phyloP scores from a whole-genome alignment of 1,140 invertebrate species.

The Venustaconcha ellipsiformis region DNA sequence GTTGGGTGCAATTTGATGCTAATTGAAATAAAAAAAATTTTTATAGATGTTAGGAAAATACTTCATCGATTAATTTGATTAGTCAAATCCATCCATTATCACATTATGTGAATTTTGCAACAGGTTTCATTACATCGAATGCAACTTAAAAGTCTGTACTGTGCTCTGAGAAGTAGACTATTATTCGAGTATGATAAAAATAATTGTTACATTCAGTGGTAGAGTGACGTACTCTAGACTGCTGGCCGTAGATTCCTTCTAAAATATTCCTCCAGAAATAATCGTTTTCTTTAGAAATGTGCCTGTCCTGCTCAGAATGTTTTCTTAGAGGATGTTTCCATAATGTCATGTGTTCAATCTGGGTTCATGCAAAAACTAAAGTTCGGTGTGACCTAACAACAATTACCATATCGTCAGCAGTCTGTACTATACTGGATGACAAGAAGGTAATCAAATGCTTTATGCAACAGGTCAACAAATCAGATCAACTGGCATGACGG shows the following conservation, averaged over 20 bases:
- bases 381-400: not conserved
- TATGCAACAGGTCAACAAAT: not conserved
- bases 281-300: slow-evolving; percentile 16
- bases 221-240: slow-evolving; percentile 8
- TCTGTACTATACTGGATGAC: slow-evolving; percentile 1
- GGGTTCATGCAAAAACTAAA: slow-evolving; percentile 8
- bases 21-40: not conserved
- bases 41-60: not conserved
- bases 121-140: not conserved
- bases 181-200: not conserved
- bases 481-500: slow-evolving; percentile 5
- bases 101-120: slow-evolving; percentile 20
- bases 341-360: slow-evolving; percentile 1
- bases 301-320: slow-evolving; percentile 10
- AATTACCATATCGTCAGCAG: not conserved
- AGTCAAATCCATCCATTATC: not conserved
- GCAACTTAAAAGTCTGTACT: not conserved
- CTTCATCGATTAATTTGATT: slow-evolving; percentile 24
- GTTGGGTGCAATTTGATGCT: not conserved
- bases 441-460: slow-evolving; percentile 1
- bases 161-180: not conserved
- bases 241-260: slow-evolving; percentile 3
- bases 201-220: not conserved
- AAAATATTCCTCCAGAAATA: slow-evolving; percentile 8
- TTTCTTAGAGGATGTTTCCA: not conserved